These are phyloP conservation scores for Sclerurus mexicanus DNA, from an alignment of 2,113 vertebrate genomes.

Conservation along the genomic window DNA sequence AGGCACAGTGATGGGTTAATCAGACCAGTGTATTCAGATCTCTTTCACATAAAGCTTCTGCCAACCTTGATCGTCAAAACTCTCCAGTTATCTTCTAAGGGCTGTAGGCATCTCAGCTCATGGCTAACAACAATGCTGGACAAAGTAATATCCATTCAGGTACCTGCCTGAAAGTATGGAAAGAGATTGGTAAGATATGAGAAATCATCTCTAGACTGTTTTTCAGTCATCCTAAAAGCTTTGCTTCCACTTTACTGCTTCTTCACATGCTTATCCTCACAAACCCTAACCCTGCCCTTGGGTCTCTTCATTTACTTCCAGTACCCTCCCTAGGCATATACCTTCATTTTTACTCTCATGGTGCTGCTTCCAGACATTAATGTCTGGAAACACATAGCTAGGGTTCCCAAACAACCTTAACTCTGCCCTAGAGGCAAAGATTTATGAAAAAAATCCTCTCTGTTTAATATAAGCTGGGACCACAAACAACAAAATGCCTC, in stretches of 20 bases:
- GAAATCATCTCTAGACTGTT: neutral
- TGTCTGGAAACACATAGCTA: conserved; percentile 48
- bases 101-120: neutral
- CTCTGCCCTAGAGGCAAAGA: conserved; percentile 46
- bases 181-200: neutral
- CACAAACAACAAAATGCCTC: conserved; percentile 47
- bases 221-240: neutral
- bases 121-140: neutral
- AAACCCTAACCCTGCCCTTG: conserved; percentile 28
- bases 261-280: neutral
- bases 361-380: conserved; percentile 57
- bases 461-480: conserved; percentile 67
- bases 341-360: conserved; percentile 38
- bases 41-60: neutral
- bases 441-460: conserved; percentile 54
- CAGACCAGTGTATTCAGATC: neutral
- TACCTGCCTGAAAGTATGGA: neutral
- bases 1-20: neutral
- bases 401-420: conserved; percentile 50
- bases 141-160: neutral
- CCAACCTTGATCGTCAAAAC: neutral
- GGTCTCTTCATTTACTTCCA: conserved; percentile 30
- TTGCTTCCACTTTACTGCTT: neutral
- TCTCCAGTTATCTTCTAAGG: neutral
- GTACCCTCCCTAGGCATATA: conserved; percentile 2